Evolutionary conservation across 2,797 vertebrate species (phyloP).

Genomic region (Alectoris magna): DNA sequence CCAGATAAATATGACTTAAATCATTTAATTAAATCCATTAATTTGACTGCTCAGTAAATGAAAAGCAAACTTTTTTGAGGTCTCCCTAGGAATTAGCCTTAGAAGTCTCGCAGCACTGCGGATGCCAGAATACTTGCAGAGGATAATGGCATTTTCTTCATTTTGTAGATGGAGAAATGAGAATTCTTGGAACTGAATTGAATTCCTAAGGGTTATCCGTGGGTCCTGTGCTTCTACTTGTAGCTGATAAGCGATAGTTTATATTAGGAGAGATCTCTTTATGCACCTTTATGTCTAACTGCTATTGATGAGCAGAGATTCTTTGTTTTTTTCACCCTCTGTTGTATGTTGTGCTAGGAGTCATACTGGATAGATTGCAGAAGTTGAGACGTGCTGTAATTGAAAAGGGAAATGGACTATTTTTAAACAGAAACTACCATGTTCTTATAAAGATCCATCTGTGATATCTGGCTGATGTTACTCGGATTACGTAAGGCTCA

Average conservation of each 20-base stretch:
- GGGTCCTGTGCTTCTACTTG: neutral
- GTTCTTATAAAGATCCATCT: constrained; percentile 45
- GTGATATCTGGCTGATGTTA: constrained; percentile 39
- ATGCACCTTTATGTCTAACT: neutral
- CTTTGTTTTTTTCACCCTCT: neutral
- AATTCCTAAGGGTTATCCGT: neutral
- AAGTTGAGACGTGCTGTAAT: neutral
- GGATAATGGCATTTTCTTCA: neutral
- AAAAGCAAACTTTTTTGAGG: neutral
- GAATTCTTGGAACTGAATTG: neutral
- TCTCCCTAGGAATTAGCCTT: neutral
- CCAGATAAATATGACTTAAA: neutral
- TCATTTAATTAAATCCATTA: neutral
- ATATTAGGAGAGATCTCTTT: neutral
- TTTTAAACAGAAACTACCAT: constrained; percentile 5
- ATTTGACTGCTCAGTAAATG: neutral
- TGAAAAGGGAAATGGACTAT: constrained; percentile 42
- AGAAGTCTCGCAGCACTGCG: neutral
- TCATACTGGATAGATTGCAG: neutral
- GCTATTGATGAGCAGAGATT: neutral
- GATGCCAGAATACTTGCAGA: neutral
- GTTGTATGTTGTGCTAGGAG: neutral
- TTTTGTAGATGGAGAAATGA: neutral
- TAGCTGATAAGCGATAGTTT: neutral
- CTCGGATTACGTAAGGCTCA: constrained; percentile 39